A percentile compares a stretch with the other conserved stretches of the same genome.
Conservation (phyloP, 2,113 vertebrate species). For the Dermatemys mawii region DNA sequence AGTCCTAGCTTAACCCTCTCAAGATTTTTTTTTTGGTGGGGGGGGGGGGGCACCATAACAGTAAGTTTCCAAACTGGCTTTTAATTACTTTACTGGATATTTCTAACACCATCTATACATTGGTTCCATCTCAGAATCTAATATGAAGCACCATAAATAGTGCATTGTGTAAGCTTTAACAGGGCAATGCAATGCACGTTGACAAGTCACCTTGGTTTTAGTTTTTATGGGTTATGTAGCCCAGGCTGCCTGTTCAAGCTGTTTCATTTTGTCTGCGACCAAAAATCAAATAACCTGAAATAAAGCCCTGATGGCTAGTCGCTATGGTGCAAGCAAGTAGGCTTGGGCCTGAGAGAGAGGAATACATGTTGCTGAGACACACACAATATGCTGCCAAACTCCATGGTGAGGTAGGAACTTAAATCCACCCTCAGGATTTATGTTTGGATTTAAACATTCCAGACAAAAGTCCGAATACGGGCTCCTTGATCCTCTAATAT, state of each 20-base stretch:
- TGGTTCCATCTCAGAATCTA: not conserved
- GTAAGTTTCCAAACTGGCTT: conserved; percentile 33
- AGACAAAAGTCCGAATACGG: not conserved
- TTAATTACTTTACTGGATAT: conserved; percentile 11
- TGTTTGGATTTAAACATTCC: not conserved
- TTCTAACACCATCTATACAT: not conserved
- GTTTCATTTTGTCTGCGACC: conserved; percentile 65
- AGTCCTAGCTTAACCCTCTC: not conserved
- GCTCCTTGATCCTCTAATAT: not conserved
- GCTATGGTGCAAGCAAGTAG: not conserved
- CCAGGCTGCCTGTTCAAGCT: conserved; percentile 56
- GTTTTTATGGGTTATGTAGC: conserved; percentile 35
- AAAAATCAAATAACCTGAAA: conserved; percentile 43
- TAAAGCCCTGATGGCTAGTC: not conserved
- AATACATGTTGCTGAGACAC: not conserved
- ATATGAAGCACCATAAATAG: not conserved
- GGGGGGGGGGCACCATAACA: not conserved
- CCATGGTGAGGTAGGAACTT: not conserved
- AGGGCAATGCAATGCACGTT: accelerated
- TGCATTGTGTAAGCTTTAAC: not conserved
- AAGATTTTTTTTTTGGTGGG: not conserved
- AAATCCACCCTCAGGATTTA: not conserved
- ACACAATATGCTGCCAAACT: not conserved
- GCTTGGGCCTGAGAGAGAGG: not conserved
- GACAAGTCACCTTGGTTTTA: conserved; percentile 17